Base-by-base conservation (phyloP, 1,140 invertebrate genomes). In the Drosophila nasuta region DNA sequence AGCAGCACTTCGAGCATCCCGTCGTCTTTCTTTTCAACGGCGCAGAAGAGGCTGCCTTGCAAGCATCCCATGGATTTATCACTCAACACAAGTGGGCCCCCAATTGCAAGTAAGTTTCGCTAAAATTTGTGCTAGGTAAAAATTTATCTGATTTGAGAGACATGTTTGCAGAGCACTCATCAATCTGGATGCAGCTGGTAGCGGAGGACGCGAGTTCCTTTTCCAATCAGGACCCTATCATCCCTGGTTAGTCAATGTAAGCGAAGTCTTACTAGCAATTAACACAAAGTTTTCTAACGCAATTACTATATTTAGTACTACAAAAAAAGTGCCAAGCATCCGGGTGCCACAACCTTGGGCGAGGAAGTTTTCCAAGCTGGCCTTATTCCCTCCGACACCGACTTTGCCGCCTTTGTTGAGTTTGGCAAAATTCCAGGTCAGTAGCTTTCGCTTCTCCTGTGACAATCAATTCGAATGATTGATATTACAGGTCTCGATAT, bases 191-290 rank as follows among this genome's bases (percentile, higher is more conserved):
- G 65, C 97, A 33, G 98, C 97, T 91, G 98, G 98, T 35, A 96
- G 97, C 72, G 98, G 98, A 28, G 98, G 98, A n/a, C 94, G 97
- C 83, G 98, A 99, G 94, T 94, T 98, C 75, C 93, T 99, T 45
- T 99, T 99, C 93, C 98, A 99, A 94, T 96, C 97, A 73, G 98
- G 97, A 17, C 97, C 98, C 20, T 95, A 96, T 81, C 96, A 97
- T 94, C 96, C 97, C 1, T 98, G 97, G 97, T 94, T 98, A 43
- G 94, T 98, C 75, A 95, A 97, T 90, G 96, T 96, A 92, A 76
- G 60, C 1, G 0, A 33, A 10, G 0, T 2, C 5, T n/a, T 51
- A 4, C 20, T 25, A 0, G 20, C 20, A 25, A 25, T 25, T 25
- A 25, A 25, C 20, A 25, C 20, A 25, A 4, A 13, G 2, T 8